phyloP scores from a whole-genome alignment of 2,113 vertebrate genomes.

The Ciconia boyciana region DNA sequence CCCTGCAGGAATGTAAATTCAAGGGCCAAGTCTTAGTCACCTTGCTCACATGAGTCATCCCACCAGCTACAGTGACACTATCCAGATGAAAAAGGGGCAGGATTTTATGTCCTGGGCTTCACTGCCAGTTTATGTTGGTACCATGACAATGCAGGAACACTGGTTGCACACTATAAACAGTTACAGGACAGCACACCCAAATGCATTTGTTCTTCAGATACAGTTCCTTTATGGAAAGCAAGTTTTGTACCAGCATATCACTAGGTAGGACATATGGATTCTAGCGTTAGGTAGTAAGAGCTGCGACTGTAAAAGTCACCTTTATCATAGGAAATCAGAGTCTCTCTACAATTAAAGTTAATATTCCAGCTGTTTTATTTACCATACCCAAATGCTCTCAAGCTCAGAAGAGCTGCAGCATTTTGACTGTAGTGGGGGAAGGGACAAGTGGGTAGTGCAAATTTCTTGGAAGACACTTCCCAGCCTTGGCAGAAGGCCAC shows the following conservation, averaged over 20 bases:
- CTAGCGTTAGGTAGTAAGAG: not conserved
- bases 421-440: not conserved
- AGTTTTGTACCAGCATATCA: not conserved
- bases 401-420: not conserved
- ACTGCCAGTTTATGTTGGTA: not conserved
- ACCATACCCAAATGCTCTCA: not conserved
- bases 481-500: not conserved
- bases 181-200: not conserved
- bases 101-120: not conserved
- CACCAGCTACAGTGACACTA: conserved; percentile 35
- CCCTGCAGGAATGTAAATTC: conserved; percentile 20
- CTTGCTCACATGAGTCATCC: conserved; percentile 17
- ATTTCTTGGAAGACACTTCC: not conserved
- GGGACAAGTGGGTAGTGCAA: not conserved
- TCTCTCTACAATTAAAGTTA: not conserved
- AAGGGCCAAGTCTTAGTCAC: conserved; percentile 27
- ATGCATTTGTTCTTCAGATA: not conserved
- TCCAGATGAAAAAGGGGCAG: not conserved
- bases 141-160: not conserved
- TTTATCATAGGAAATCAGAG: not conserved
- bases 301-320: not conserved
- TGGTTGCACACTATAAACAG: not conserved
- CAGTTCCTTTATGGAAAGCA: not conserved
- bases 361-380: not conserved
- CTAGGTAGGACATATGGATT: rapidly evolving